A percentile compares a stretch with the other conserved stretches of the same genome.
These are phyloP conservation scores for Pogonognathellus flavescens DNA, from an alignment of 1,140 invertebrate genomes.

Conservation along the genomic window DNA sequence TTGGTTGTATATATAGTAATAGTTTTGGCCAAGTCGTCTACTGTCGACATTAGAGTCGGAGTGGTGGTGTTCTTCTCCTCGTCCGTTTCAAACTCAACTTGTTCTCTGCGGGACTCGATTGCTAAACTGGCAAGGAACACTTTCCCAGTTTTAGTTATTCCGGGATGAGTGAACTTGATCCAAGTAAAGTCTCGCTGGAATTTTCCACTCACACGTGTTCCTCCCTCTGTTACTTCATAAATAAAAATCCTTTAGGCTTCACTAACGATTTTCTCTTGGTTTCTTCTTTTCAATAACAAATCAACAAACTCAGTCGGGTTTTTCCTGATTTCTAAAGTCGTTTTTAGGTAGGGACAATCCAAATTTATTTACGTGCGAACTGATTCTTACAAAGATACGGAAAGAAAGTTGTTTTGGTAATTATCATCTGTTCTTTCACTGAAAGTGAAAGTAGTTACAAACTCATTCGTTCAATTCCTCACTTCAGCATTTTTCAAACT, in stretches of 20 bases:
- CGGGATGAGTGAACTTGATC: constrained; percentile 45
- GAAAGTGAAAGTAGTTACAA: too few relatives aligned
- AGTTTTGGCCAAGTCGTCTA: background rate
- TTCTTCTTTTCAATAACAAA: background rate
- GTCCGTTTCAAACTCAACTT: background rate
- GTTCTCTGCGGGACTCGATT: constrained; percentile 12
- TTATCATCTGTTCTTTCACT: too few relatives aligned
- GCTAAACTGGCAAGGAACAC: constrained; percentile 6
- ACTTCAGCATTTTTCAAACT: too few relatives aligned
- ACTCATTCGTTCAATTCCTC: too few relatives aligned
- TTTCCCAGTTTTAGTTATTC: constrained; percentile 49
- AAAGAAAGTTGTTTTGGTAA: too few relatives aligned
- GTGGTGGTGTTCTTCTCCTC: background rate
- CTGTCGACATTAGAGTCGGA: constrained; percentile 19
- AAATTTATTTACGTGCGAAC: too few relatives aligned
- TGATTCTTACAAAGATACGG: too few relatives aligned
- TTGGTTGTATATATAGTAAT: background rate
- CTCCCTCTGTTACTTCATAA: constrained; percentile 22
- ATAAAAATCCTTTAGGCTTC: background rate
- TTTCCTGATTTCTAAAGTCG: background rate
- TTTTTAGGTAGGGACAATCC: too few relatives aligned
- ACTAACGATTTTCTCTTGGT: background rate
- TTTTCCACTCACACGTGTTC: constrained; percentile 33
- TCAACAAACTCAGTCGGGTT: background rate
- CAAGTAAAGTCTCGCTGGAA: constrained; percentile 12